phyloP scores from a whole-genome alignment of 1,140 invertebrate genomes.

The Leptoteleia sp. region DNA sequence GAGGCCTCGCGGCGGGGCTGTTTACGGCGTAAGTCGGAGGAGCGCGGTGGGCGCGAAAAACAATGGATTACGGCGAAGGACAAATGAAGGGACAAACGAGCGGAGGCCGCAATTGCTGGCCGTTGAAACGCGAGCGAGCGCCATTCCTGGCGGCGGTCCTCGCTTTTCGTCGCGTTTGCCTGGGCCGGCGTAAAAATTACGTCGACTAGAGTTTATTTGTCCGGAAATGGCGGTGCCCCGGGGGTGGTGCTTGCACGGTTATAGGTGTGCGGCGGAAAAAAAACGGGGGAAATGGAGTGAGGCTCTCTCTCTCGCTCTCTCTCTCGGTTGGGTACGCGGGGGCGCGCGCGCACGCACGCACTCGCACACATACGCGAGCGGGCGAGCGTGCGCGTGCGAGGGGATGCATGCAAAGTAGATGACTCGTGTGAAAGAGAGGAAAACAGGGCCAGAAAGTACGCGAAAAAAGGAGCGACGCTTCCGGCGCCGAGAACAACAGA shows the following conservation, averaged over 20 bases:
- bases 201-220: slow-evolving; percentile 82
- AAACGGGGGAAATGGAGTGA: slow-evolving; percentile 71
- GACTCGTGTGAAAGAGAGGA: slow-evolving; percentile 68
- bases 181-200: slow-evolving; percentile 80
- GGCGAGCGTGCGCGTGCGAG: slow-evolving; percentile 49
- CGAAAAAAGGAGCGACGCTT: slow-evolving; percentile 61
- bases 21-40: slow-evolving; percentile 9
- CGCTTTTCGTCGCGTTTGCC: slow-evolving; percentile 78
- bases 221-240: slow-evolving; percentile 80
- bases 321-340: too few relatives aligned
- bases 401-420: slow-evolving; percentile 68
- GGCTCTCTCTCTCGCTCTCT: slow-evolving; percentile 16
- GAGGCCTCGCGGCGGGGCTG: slow-evolving; percentile 15
- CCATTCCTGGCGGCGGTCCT: slow-evolving; percentile 69
- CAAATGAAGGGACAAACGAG: slow-evolving; percentile 17
- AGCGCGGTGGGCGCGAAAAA: slow-evolving; percentile 22
- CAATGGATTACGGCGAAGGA: slow-evolving; percentile 62
- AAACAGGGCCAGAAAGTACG: slow-evolving; percentile 60
- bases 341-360: too few relatives aligned
- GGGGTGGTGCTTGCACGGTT: slow-evolving; percentile 79
- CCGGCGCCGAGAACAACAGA: slow-evolving; percentile 61
- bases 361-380: too few relatives aligned
- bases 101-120: slow-evolving; percentile 28
- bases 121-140: slow-evolving; percentile 37
- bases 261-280: slow-evolving; percentile 78